These are phyloP conservation scores for Pardosa pseudoannulata DNA, from an alignment of 2,888 invertebrate species.

Conservation along the genomic window DNA sequence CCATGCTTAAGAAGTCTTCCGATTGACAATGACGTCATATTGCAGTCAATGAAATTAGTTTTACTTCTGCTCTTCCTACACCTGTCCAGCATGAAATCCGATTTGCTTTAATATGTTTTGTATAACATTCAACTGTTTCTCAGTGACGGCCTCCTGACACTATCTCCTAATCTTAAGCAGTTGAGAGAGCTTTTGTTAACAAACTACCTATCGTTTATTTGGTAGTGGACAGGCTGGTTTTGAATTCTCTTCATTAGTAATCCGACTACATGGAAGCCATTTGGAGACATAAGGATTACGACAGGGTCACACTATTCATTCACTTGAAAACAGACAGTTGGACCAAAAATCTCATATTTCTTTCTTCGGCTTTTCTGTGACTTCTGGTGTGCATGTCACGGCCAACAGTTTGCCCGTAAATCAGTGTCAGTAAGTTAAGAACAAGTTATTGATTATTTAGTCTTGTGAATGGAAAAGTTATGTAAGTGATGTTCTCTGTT, in stretches of 20 bases:
- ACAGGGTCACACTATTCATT: not conserved
- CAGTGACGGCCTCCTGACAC: slow-evolving; percentile 19
- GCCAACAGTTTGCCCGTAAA: not conserved
- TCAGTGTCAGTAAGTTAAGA: no score
- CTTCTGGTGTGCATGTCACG: not conserved
- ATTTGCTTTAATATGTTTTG: slow-evolving; percentile 19
- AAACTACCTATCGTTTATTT: slow-evolving; percentile 24
- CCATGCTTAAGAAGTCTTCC: no score
- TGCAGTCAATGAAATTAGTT: no score
- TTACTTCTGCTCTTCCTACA: no score
- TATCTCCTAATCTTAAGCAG: slow-evolving; percentile 20
- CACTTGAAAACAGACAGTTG: not conserved
- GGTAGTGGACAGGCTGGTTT: not conserved
- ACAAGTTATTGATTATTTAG: no score
- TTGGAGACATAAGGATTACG: not conserved
- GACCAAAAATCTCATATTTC: not conserved
- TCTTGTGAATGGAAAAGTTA: no score
- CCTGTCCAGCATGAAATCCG: slow-evolving; percentile 20
- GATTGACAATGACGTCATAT: no score
- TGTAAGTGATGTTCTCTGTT: no score
- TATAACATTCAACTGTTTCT: slow-evolving; percentile 20
- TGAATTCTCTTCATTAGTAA: not conserved
- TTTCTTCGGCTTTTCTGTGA: not conserved
- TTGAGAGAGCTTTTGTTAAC: slow-evolving; percentile 10
- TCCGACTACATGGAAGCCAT: not conserved